phyloP scores from a whole-genome alignment of 2,797 vertebrate species.

The Fringilla coelebs region DNA sequence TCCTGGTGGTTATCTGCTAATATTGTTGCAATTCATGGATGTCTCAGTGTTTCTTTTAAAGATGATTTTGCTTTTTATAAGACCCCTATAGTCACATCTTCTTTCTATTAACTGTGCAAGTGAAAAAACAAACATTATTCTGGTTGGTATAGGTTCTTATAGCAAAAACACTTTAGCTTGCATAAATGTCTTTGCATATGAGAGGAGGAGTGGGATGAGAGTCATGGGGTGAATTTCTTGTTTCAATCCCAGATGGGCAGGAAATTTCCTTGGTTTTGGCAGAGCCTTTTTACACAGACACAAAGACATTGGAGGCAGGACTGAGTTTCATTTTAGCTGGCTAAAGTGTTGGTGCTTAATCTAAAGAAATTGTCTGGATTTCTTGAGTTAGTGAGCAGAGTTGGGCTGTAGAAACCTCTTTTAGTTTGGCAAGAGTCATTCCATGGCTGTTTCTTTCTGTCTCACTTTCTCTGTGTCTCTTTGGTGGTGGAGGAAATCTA shows the following conservation, averaged over 20 bases:
- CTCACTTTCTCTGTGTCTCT: neutral
- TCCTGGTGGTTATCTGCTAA: neutral
- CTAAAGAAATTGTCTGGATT: neutral
- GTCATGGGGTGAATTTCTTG: neutral
- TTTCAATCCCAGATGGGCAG: neutral
- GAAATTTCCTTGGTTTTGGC: neutral
- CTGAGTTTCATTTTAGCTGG: neutral
- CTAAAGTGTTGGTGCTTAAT: neutral
- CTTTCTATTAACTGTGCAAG: neutral
- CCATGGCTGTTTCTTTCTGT: neutral
- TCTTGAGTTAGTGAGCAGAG: neutral
- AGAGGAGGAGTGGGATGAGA: neutral
- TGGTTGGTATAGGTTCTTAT: neutral
- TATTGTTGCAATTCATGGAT: neutral
- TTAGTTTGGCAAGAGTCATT: neutral
- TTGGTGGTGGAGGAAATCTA: neutral
- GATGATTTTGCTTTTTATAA: neutral
- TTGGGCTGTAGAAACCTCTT: neutral
- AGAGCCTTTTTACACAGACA: neutral
- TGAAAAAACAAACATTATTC: neutral
- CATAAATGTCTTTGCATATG: neutral
- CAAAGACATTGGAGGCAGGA: neutral
- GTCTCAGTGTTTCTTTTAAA: neutral
- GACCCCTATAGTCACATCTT: neutral
- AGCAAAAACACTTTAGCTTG: neutral